phyloP scores from a whole-genome alignment of 2,113 vertebrate species.

The Eleginops maclovinus region DNA sequence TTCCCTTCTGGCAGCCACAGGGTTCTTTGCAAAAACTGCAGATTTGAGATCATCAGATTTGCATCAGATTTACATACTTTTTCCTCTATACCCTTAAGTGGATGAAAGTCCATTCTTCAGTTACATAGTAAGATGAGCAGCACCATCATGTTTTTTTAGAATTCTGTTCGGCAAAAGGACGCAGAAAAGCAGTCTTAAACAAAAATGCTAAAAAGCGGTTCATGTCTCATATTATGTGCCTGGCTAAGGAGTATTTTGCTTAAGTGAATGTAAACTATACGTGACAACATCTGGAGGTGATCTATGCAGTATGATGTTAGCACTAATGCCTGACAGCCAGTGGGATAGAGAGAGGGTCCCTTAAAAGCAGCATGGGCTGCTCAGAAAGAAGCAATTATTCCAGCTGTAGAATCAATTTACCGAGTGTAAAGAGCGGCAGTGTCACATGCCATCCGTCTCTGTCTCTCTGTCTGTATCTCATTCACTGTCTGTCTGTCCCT shows the following conservation, averaged over 20 bases:
- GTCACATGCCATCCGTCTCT: slow-evolving; percentile 35
- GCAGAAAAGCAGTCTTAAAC: not conserved
- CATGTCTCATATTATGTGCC: slow-evolving; percentile 32
- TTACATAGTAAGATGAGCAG: slow-evolving; percentile 10
- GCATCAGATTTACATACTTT: slow-evolving; percentile 61
- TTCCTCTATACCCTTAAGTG: slow-evolving; percentile 40
- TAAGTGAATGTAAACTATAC: slow-evolving; percentile 43
- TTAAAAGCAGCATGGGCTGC: slow-evolving; percentile 26
- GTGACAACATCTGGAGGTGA: slow-evolving; percentile 79
- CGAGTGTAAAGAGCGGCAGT: slow-evolving; percentile 25
- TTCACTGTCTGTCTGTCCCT: slow-evolving; percentile 22
- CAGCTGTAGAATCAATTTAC: not conserved
- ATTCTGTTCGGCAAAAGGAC: not conserved
- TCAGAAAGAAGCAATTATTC: slow-evolving; percentile 39
- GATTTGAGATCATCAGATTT: slow-evolving; percentile 66
- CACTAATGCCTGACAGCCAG: slow-evolving; percentile 60
- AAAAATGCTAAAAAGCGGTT: slow-evolving; percentile 22
- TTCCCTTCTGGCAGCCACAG: slow-evolving; percentile 43
- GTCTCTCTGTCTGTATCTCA: slow-evolving; percentile 30
- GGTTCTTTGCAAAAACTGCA: slow-evolving; percentile 41
- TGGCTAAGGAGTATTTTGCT: slow-evolving; percentile 45
- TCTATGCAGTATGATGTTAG: slow-evolving; percentile 60
- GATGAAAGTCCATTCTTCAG: slow-evolving; percentile 39
- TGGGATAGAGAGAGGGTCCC: slow-evolving; percentile 38
- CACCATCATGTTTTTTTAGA: not conserved